Conservation (phyloP, 2,113 vertebrate species). For the Chloroceryle aenea region DNA sequence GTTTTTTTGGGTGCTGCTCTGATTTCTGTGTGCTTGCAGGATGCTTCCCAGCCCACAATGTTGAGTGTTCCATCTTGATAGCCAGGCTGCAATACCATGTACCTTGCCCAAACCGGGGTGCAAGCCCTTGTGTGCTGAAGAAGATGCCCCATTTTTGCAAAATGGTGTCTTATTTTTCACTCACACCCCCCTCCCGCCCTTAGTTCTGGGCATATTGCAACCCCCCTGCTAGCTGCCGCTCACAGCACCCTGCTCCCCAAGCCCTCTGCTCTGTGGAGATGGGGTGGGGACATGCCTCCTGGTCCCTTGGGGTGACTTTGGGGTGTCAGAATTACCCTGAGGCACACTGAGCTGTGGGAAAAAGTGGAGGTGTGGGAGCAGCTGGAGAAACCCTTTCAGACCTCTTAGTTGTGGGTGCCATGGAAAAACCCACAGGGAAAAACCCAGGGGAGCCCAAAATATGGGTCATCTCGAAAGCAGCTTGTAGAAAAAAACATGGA, state of each 20-base stretch:
- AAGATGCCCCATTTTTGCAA: fast-evolving
- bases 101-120: fast-evolving
- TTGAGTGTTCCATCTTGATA: fast-evolving
- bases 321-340: background rate
- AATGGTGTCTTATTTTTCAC: background rate
- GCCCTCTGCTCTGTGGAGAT: fast-evolving
- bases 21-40: background rate
- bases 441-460: background rate
- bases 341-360: fast-evolving
- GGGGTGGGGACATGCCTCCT: background rate
- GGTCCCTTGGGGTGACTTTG: fast-evolving
- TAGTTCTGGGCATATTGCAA: background rate
- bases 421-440: background rate
- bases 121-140: fast-evolving
- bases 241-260: background rate
- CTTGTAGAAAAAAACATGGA: no score
- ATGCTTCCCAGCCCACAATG: background rate
- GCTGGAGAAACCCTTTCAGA: background rate
- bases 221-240: background rate
- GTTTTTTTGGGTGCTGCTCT: background rate
- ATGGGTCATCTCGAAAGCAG: no score
- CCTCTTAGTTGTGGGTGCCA: fast-evolving
- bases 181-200: fast-evolving
- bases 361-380: background rate
- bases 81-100: background rate